These are phyloP conservation scores for Fistularia tabacaria DNA, from an alignment of 2,797 vertebrate genomes.

Conservation along the genomic window DNA sequence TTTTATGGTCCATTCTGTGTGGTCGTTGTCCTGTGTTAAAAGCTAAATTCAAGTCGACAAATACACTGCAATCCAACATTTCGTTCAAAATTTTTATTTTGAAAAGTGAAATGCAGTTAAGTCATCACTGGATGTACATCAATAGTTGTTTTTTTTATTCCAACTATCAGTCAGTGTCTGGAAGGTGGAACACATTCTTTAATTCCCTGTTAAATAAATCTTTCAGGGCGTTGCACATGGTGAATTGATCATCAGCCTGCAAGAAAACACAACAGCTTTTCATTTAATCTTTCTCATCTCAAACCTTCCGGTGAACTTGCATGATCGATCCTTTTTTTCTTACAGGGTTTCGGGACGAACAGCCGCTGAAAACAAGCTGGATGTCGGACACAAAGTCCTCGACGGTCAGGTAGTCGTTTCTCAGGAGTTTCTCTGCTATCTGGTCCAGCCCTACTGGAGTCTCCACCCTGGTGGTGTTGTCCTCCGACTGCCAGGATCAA, in stretches of 20 bases:
- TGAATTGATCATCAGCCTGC: constrained; percentile 48
- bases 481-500: constrained; percentile 19
- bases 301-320: background rate
- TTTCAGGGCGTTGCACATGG: constrained; percentile 31
- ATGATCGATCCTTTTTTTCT: background rate
- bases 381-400: constrained; percentile 51
- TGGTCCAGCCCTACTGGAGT: constrained; percentile 45
- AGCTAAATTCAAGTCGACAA: no score
- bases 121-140: no score
- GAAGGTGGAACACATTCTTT: constrained; percentile 53
- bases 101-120: no score
- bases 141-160: background rate
- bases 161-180: background rate
- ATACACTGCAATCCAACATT: no score
- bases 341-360: constrained; percentile 38
- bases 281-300: no score
- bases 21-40: no score
- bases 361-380: constrained; percentile 49
- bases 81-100: no score
- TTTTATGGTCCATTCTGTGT: no score
- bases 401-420: constrained; percentile 26
- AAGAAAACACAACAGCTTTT: constrained; percentile 17
- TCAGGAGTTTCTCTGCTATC: constrained; percentile 38
- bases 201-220: constrained; percentile 61
- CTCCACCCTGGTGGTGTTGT: constrained; percentile 20